phyloP scores from a whole-genome alignment of 2,797 vertebrate species.

The Aeoliscus strigatus region DNA sequence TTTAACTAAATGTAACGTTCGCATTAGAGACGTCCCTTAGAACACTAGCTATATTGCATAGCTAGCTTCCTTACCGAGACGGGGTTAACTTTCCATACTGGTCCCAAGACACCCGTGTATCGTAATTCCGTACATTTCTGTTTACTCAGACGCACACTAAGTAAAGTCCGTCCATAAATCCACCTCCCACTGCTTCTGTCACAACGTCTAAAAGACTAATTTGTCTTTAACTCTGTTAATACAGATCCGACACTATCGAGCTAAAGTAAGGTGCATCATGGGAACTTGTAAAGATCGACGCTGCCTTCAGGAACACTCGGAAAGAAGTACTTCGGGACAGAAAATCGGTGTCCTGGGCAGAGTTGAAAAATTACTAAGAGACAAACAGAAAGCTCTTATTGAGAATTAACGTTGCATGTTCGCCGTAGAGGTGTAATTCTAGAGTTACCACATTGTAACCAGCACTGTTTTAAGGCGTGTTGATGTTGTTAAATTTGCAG shows the following conservation, averaged over 20 bases:
- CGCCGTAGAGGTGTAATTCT: background rate
- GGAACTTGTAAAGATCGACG: slow-evolving; percentile 20
- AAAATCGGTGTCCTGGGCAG: no score
- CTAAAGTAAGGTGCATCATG: slow-evolving; percentile 44
- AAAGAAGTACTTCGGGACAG: background rate
- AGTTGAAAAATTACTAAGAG: no score
- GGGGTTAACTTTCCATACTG: slow-evolving; percentile 24
- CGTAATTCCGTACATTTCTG: background rate
- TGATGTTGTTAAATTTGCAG: slow-evolving; percentile 27
- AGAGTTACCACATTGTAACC: no score
- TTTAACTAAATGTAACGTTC: no score
- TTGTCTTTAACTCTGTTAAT: background rate
- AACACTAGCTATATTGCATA: slow-evolving; percentile 2
- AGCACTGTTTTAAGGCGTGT: slow-evolving; percentile 20
- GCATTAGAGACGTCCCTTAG: background rate
- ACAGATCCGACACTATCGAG: background rate
- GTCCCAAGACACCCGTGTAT: background rate
- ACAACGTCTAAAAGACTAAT: accelerated
- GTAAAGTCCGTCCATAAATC: slow-evolving; percentile 1
- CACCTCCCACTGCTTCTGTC: slow-evolving; percentile 9
- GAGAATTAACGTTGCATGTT: no score
- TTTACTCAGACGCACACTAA: background rate
- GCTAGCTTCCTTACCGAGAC: slow-evolving; percentile 47
- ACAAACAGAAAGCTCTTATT: no score
- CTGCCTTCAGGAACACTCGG: background rate